phyloP scores from a whole-genome alignment of 35 echinoderm and acorn worm genomes.

The Patiria miniata region DNA sequence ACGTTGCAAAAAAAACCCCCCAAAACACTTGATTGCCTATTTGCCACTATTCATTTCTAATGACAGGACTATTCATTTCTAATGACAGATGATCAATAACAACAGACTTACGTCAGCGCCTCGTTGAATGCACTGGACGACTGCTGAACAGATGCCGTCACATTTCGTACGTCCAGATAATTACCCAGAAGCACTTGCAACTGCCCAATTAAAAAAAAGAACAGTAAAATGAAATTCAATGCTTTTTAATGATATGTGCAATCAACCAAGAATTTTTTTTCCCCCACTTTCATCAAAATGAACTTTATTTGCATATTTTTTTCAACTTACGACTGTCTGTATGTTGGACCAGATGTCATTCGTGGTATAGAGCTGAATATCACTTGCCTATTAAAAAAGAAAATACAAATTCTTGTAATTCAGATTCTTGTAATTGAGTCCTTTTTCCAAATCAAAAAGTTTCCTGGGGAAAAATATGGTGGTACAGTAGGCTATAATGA shows the following conservation, averaged over 20 bases:
- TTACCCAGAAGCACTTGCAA: slow-evolving; percentile 83
- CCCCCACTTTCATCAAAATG: not conserved
- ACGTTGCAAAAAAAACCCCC: not conserved
- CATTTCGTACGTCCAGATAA: slow-evolving; percentile 92
- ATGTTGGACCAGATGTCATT: slow-evolving; percentile 94
- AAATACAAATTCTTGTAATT: too few relatives aligned
- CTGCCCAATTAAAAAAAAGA: slow-evolving; percentile 41
- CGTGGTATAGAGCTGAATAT: slow-evolving; percentile 84
- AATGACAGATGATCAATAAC: too few relatives aligned
- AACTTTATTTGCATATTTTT: not conserved
- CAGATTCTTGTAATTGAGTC: too few relatives aligned
- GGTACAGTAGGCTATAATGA: too few relatives aligned
- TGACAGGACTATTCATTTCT: too few relatives aligned
- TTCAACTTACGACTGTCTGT: slow-evolving; percentile 83
- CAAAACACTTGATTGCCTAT: too few relatives aligned
- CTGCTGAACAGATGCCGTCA: slow-evolving; percentile 69
- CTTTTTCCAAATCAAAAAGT: too few relatives aligned
- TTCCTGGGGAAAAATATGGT: too few relatives aligned
- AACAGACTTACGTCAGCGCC: slow-evolving; percentile 32
- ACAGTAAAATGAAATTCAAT: slow-evolving; percentile 15
- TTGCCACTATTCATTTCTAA: too few relatives aligned
- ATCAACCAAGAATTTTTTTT: not conserved
- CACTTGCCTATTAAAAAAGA: slow-evolving; percentile 53
- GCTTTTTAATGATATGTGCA: not conserved
- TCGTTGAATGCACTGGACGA: slow-evolving; percentile 68